Conservation (phyloP, 2,888 invertebrate species). For the Rambutsinella grinnellia region DNA sequence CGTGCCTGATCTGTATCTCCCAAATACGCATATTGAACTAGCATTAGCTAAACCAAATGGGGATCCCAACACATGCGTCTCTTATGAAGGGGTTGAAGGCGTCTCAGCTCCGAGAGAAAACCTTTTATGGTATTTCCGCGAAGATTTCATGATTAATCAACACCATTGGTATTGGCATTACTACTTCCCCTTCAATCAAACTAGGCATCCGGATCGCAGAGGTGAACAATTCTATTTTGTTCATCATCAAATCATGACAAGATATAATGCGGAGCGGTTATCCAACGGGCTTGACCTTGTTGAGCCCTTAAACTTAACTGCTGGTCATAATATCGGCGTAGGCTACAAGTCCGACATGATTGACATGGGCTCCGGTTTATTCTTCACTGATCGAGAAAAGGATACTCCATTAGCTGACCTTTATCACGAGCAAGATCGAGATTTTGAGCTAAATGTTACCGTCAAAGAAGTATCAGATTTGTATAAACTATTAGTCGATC, state of each 20-base stretch:
- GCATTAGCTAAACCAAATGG: not conserved
- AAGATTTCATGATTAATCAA: constrained; percentile 16
- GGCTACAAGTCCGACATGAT: not conserved
- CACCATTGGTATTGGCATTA: constrained; percentile 36
- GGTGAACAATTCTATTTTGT: constrained; percentile 86
- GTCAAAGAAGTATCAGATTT: not conserved
- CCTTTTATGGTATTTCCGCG: constrained; percentile 34
- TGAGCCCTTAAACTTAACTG: not conserved
- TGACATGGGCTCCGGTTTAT: not conserved
- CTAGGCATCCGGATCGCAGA: constrained; percentile 76
- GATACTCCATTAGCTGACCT: not conserved
- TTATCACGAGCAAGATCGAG: not conserved
- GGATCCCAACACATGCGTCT: not conserved
- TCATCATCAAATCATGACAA: constrained; percentile 75
- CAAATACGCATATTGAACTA: not conserved
- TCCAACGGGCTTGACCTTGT: not conserved
- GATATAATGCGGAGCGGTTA: constrained; percentile 4
- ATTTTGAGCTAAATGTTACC: not conserved
- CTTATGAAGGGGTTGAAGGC: not conserved
- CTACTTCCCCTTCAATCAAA: not conserved
- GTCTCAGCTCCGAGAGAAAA: constrained; percentile 9
- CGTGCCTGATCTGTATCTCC: constrained; percentile 3
- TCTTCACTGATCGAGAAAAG: not conserved
- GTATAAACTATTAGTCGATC: not conserved
- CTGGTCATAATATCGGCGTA: not conserved